phyloP scores from a whole-genome alignment of 2,888 invertebrate genomes.

The Caenorhabditis becei region DNA sequence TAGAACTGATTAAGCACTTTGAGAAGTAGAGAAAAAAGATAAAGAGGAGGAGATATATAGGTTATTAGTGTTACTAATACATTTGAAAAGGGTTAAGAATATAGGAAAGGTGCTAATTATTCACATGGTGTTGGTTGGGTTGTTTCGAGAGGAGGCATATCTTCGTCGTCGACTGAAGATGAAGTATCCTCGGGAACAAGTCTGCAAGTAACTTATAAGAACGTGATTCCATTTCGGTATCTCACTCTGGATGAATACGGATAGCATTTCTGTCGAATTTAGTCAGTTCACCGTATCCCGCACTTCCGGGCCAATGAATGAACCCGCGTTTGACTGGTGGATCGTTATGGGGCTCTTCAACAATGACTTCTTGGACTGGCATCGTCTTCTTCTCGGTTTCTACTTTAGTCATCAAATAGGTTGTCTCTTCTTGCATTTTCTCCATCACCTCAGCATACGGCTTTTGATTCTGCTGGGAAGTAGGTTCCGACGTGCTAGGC shows the following conservation, averaged over 20 bases:
- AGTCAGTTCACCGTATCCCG: neutral
- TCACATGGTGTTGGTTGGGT: too few species aligned
- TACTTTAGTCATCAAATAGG: neutral
- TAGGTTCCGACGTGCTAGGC: neutral
- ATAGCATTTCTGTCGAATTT: neutral
- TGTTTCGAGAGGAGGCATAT: too few species aligned
- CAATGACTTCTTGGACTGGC: neutral
- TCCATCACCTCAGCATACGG: neutral
- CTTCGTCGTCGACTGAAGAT: too few species aligned
- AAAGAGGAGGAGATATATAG: too few species aligned
- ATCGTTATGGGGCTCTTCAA: neutral
- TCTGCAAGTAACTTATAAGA: too few species aligned
- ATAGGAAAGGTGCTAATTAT: too few species aligned
- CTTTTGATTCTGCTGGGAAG: neutral
- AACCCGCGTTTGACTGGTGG: neutral
- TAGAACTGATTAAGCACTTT: too few species aligned
- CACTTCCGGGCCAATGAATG: constrained; percentile 1
- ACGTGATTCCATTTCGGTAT: neutral
- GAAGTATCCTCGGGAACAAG: too few species aligned
- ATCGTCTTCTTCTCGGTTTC: neutral
- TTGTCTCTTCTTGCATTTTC: constrained; percentile 5
- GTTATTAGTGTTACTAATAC: too few species aligned
- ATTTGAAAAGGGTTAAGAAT: too few species aligned
- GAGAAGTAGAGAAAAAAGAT: too few species aligned
- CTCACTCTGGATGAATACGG: neutral